Evolutionary conservation across 1,140 invertebrate genomes (phyloP), one percentile per base, ranked within the genome.

Genomic region (Trichonephila clavipes): DNA sequence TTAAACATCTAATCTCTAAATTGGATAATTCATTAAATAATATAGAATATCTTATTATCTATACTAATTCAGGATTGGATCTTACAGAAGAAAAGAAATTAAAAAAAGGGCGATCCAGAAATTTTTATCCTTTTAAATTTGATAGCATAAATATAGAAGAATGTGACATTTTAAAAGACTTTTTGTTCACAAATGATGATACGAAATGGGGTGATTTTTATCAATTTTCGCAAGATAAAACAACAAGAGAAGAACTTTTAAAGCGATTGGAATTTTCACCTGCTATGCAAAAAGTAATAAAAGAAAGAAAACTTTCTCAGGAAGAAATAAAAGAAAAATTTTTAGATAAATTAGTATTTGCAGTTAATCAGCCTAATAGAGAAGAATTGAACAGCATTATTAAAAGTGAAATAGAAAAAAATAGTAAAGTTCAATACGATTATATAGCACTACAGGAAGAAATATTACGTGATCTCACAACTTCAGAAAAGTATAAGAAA

Each of bases 341-440:
- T 28, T 90, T 90, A 77, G 88, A 90, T 81, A 90, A 81, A 81
- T 90, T 90, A 72, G 88, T 89, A 72, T 77, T 89, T 89, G 62
- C 88, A 89, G 88, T 89, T 72, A 89, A 89, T 89, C 88, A 90
- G 69, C 88, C 66, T 59, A 81, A 81, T 90, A 90, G 88, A 90
- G 88, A 90, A 81, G 88, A 81, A 2, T n/a, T 90, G 40, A 90
- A 90, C 51, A 77, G 72, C n/a, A 90, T 90, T 81, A 34, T 90
- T 77, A 90, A 58, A 90, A 77, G n/a, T 61, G 88, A 90, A 81
- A 90, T 81, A 28, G 14, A 90, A 90, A 72, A 90, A 77, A 90
- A 59, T 90, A 90, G 21, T 58, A n/a, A 61, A 89, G 19, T 72
- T 89, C 3, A 51, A 89, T 2, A 89, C 24, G 40, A 40, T 89